These are phyloP conservation scores for Allolobophora icterica DNA, from an alignment of 2,888 invertebrate genomes.

Conservation along the genomic window DNA sequence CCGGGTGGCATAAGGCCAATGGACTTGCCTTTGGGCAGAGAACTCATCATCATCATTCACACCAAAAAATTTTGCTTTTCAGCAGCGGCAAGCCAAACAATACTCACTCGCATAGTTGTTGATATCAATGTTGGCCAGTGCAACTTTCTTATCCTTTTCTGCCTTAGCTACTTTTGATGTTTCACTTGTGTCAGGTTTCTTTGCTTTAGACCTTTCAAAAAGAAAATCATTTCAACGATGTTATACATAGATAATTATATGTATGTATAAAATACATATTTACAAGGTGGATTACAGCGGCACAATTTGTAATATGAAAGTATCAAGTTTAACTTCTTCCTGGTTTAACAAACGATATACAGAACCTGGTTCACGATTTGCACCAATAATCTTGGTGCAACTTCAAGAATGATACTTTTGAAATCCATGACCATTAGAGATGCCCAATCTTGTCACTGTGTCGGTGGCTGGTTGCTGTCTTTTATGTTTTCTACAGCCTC, in stretches of 20 bases:
- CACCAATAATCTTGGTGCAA: neutral
- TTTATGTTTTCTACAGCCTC: neutral
- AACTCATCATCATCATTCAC: no score
- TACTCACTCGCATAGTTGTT: constrained; percentile 70
- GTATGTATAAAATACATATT: neutral
- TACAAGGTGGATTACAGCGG: neutral
- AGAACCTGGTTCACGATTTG: neutral
- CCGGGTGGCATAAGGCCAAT: no score
- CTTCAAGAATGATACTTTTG: neutral
- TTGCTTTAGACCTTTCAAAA: constrained; percentile 38
- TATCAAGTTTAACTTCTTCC: neutral
- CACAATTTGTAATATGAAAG: neutral
- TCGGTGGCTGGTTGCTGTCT: neutral
- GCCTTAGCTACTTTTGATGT: constrained; percentile 59
- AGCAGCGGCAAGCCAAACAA: neutral
- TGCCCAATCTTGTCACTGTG: neutral
- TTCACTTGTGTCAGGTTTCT: constrained; percentile 60
- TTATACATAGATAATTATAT: no score
- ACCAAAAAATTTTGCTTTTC: neutral
- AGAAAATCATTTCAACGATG: neutral
- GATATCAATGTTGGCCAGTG: constrained; percentile 70
- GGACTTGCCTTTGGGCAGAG: no score
- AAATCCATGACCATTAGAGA: neutral
- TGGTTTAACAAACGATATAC: neutral
- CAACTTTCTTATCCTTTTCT: constrained; percentile 67